Percentiles rank a stretch among this genome's conserved stretches.
Conservation (phyloP, 2,797 vertebrate genomes). For the Gymnothorax reevesii region DNA sequence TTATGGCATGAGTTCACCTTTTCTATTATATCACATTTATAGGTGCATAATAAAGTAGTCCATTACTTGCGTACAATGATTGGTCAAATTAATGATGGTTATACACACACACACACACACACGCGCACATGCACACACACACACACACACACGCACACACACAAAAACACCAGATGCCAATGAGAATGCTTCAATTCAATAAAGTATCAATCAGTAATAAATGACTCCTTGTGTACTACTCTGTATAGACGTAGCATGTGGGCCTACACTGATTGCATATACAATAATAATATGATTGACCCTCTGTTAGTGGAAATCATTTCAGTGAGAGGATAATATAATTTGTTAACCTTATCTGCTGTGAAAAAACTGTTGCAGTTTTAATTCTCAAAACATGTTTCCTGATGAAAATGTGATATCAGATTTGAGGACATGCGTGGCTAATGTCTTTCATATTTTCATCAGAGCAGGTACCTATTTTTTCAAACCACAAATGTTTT, state of each 20-base stretch:
- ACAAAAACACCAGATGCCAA: background rate
- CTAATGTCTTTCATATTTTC: background rate
- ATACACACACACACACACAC: background rate
- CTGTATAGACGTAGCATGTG: background rate
- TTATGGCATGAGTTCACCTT: background rate
- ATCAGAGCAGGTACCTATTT: background rate
- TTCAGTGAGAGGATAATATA: background rate
- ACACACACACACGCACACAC: background rate
- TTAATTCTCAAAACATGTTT: background rate
- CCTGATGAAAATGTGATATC: background rate
- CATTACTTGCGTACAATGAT: background rate
- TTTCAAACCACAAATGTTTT: slow-evolving; percentile 30
- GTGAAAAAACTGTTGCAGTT: background rate
- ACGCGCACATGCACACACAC: too few species aligned
- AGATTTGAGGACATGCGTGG: background rate
- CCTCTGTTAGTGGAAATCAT: background rate
- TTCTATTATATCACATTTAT: background rate
- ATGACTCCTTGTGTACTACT: background rate
- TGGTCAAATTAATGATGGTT: background rate
- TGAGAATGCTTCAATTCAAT: background rate
- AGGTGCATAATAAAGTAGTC: background rate
- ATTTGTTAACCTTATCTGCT: background rate
- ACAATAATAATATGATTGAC: background rate
- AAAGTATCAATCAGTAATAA: background rate
- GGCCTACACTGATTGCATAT: background rate